Evolutionary conservation across 2,797 vertebrate species (phyloP).

Genomic region (Lutjanus argentimaculatus): DNA sequence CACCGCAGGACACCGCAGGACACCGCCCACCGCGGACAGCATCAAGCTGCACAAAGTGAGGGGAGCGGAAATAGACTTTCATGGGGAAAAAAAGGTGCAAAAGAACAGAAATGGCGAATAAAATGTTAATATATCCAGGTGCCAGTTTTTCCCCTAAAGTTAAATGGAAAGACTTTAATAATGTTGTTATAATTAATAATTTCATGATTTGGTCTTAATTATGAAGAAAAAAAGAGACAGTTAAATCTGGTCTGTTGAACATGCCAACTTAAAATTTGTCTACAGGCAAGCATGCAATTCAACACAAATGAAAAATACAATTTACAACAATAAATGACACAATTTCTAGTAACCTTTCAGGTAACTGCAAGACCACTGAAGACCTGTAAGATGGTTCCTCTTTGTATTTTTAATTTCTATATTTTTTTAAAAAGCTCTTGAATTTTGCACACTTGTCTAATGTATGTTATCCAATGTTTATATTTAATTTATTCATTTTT

Average conservation of each 20-base stretch:
- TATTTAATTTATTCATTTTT: too few species aligned
- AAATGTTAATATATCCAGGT: neutral
- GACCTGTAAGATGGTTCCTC: too few species aligned
- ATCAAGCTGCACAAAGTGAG: neutral
- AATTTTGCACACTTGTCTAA: too few species aligned
- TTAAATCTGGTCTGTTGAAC: neutral
- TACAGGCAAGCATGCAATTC: neutral
- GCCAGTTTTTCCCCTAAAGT: neutral
- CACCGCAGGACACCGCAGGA: neutral
- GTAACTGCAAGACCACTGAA: too few species aligned
- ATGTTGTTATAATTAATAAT: too few species aligned
- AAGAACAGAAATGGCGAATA: neutral
- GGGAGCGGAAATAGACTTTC: neutral
- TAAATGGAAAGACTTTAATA: neutral
- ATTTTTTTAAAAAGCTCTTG: too few species aligned
- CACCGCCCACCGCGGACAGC: constrained; percentile 16
- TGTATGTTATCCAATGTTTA: too few species aligned
- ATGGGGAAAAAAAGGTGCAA: neutral
- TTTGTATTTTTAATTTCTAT: too few species aligned
- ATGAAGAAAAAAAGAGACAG: neutral
- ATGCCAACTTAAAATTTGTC: neutral
- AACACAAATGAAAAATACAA: neutral
- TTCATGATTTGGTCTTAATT: too few species aligned
- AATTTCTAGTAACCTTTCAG: too few species aligned
- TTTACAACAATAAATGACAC: too few species aligned